Evolutionary conservation across 1,140 invertebrate genomes (phyloP), one percentile per base, ranked within the genome.

Genomic region (Spodoptera litura): DNA sequence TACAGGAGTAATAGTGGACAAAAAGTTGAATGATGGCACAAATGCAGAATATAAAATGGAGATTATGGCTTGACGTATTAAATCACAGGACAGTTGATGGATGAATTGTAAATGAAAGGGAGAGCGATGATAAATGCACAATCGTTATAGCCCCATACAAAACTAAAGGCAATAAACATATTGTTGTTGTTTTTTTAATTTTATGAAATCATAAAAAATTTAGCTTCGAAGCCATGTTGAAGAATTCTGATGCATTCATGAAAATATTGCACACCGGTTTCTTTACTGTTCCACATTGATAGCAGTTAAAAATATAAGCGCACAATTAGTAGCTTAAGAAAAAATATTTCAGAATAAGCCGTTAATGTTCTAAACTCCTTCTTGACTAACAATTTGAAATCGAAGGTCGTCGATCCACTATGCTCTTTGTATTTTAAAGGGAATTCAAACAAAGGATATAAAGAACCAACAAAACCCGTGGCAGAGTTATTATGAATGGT

Each of bases 1-100:
- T 89, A 88, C 83, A 84, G 81, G 66, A 85, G 86, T 85, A 88
- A 87, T 88, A 83, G 79, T 73, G 86, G 73, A 90, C 83, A 91
- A 92, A 90, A 91, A 90, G 83, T 87, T 89, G 83, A 88, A 88
- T 85, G 83, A 88, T 91, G 82, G 87, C 82, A 82, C 78, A 75
- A 78, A 83, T 78, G 84, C 85, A 81, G 85, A 90, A 89, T 90
- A 89, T 85, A 82, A 90, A 87, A 89, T 81, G 82, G 79, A 84
- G 78, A 78, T 82, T 85, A 71, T 58, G 81, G 71, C 79, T 84
- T 75, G 78, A 85, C 84, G 76, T 81, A 79, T 81, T 78, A 80
- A 83, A 82, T 80, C 71, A 76, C 80, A 62, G 74, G 49, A 51
- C 55, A 64, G 72, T 71, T 79, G 84, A 90, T 86, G 83, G 84